A percentile compares a stretch with the other conserved stretches of the same genome.
Evolutionary conservation across 2,797 vertebrate species (phyloP).

Genomic region (Spondyliosoma cantharus): DNA sequence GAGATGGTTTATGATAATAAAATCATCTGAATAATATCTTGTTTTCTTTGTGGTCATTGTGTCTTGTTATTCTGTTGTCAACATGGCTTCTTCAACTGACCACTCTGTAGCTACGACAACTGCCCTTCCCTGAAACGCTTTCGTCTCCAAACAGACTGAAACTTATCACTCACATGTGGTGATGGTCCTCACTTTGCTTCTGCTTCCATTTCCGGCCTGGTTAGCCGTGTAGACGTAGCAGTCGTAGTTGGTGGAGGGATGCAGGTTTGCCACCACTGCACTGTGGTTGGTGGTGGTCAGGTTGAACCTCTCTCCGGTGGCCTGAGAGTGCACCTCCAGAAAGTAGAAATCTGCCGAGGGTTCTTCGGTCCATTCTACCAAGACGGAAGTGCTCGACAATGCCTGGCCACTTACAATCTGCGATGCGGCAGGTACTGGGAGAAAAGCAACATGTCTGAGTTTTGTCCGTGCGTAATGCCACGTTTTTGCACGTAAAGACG

Average conservation of each 20-base stretch:
- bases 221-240: conserved; percentile 78
- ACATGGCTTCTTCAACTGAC: background rate
- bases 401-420: conserved; percentile 70
- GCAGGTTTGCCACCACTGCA: conserved; percentile 67
- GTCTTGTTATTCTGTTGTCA: background rate
- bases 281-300: conserved; percentile 48
- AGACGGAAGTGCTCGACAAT: conserved; percentile 77
- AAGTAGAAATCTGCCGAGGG: conserved; percentile 70
- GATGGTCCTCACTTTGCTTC: conserved; percentile 78
- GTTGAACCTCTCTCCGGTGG: conserved; percentile 39
- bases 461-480: background rate
- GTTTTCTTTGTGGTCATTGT: background rate
- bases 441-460: background rate
- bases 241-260: conserved; percentile 74
- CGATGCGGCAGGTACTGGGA: conserved; percentile 78
- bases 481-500: background rate
- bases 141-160: background rate
- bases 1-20: background rate
- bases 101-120: background rate
- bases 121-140: fast-evolving
- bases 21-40: background rate
- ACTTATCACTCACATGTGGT: conserved; percentile 80
- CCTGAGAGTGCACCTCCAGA: conserved; percentile 63
- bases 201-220: conserved; percentile 73
- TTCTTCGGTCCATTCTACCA: conserved; percentile 75